Percentiles rank a stretch among this genome's conserved stretches.
These are phyloP conservation scores for Corythornis madagascariensis DNA, from an alignment of 2,113 vertebrate genomes.

Conservation along the genomic window DNA sequence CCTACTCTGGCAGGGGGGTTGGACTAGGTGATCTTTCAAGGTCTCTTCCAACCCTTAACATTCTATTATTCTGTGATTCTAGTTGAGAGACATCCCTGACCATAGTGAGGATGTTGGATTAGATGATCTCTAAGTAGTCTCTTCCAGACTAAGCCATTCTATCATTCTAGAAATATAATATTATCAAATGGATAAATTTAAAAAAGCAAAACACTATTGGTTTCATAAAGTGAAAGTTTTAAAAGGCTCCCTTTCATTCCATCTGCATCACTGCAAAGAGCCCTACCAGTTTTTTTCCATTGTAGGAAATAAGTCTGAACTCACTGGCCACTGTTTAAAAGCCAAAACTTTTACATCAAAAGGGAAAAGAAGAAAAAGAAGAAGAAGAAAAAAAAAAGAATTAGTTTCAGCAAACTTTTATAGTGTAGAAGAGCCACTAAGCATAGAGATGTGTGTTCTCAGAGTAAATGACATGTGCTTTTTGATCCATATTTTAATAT, in stretches of 20 bases:
- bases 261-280: background rate
- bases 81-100: too few species aligned
- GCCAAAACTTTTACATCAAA: background rate
- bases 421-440: background rate
- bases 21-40: too few species aligned
- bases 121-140: too few species aligned
- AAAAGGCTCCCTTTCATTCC: background rate
- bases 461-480: slow-evolving; percentile 15
- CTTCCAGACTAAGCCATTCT: too few species aligned
- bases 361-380: background rate
- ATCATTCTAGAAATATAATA: background rate
- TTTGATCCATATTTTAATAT: slow-evolving; percentile 61
- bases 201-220: background rate
- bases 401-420: background rate
- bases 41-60: too few species aligned
- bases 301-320: background rate
- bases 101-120: too few species aligned
- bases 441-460: background rate
- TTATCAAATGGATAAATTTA: background rate
- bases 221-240: background rate
- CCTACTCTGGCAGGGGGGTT: too few species aligned
- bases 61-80: too few species aligned
- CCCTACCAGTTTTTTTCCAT: background rate
- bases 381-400: background rate
- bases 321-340: slow-evolving; percentile 11